Evolutionary conservation across 2,797 vertebrate genomes (phyloP), one percentile per base, ranked within the genome.

Genomic region (Discoglossus pictus): DNA sequence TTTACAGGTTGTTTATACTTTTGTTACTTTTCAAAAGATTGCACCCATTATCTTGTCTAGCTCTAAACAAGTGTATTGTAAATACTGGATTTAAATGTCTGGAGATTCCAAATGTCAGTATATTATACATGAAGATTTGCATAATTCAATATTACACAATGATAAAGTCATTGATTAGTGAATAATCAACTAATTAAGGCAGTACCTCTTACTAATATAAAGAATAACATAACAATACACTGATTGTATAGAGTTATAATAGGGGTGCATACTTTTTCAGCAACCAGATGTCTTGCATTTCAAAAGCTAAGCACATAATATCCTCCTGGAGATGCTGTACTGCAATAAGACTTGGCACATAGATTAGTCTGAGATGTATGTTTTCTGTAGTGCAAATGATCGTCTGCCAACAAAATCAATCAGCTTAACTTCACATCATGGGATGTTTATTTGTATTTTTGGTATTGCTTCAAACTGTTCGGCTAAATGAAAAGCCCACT

Each of bases 391-490:
- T 36, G 58, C 36, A 43, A 61, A 44, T 61, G 56, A 24, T 38
- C 21, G 23, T 2, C 18, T 68, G 65, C 56, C 65, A 68, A 68
- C 36, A 60, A 43, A 68, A 68, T 53, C 24, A 68, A 60, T 68
- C 46, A 42, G 65, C 55, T 68, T 51, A 68, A 61, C 55, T 51
- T 38, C 56, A 68, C 48, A 61, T 61, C 48, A 53, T 60, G 47
- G 47, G 42, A 68, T 52, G 48, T 68, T 53, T 68, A 68, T 68
- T 61, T 68, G 56, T 68, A 53, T 53, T 68, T 68, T 61, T 68
- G 56, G 43, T 61, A 11, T 68, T 68, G 38, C 42, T 61, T 61
- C 65, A 53, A 31, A 61, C 56, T 68, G 56, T 48, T 61, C 39
- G 7, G 48, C 24, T 36, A 54, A 34, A 53, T 68, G 20, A 68